Conservation (phyloP, 2,888 invertebrate genomes). For the Chalcis sispes region DNA sequence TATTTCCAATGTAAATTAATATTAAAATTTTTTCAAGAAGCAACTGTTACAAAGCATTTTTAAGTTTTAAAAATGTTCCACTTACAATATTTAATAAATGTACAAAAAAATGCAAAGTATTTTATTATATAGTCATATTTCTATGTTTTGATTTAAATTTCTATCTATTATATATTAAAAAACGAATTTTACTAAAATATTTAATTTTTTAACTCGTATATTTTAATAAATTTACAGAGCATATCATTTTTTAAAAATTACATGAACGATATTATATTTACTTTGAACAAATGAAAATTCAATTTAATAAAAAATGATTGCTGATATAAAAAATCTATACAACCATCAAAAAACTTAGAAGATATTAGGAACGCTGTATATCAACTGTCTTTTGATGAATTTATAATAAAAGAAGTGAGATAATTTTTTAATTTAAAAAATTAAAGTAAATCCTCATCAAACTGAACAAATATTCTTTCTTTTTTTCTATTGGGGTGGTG, state of each 20-base stretch:
- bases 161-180: constrained; percentile 31
- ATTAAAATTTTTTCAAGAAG: constrained; percentile 7
- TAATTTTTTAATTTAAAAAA: constrained; percentile 29
- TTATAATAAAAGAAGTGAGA: constrained; percentile 26
- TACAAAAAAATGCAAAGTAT: constrained; percentile 50
- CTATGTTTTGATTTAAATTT: constrained; percentile 11
- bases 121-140: constrained; percentile 19
- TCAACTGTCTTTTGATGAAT: constrained; percentile 26
- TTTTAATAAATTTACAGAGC: constrained; percentile 41
- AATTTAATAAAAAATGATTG: constrained; percentile 16
- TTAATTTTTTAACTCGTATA: constrained; percentile 20
- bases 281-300: constrained; percentile 9
- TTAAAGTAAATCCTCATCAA: constrained; percentile 13
- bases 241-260: constrained; percentile 20
- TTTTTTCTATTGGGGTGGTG: constrained; percentile 82
- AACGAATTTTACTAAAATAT: constrained; percentile 39
- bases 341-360: constrained; percentile 10
- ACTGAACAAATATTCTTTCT: constrained; percentile 16
- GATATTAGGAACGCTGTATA: constrained; percentile 43
- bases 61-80: constrained; percentile 28
- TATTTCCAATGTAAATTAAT: background rate
- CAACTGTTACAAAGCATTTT: constrained; percentile 19
- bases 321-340: constrained; percentile 6
- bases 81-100: constrained; percentile 55
- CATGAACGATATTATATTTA: background rate